Conservation (phyloP, 2,113 vertebrate species). For the Chrysemys picta region DNA sequence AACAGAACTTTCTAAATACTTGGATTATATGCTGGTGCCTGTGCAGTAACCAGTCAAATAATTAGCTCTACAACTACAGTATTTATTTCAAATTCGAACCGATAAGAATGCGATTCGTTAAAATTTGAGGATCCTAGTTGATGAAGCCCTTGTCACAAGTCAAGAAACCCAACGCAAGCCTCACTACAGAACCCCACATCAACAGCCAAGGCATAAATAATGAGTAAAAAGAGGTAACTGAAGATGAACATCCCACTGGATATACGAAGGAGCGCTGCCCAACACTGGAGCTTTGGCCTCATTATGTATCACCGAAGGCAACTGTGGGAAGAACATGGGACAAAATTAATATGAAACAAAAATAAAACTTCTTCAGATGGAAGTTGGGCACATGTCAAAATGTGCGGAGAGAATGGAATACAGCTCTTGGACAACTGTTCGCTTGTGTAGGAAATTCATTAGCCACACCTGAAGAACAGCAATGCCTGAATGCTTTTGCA, state of each 20-base stretch:
- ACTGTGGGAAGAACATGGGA: neutral
- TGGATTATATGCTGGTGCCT: neutral
- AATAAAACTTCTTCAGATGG: neutral
- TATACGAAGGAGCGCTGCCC: neutral
- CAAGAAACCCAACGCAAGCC: neutral
- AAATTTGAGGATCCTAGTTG: neutral
- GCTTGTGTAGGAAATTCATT: constrained; percentile 35
- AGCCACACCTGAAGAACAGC: neutral
- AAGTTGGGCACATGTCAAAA: neutral
- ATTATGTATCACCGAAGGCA: neutral
- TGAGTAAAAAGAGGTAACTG: neutral
- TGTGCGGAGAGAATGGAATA: neutral
- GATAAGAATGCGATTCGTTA: neutral
- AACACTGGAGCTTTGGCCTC: neutral
- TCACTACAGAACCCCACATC: neutral
- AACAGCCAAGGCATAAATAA: neutral
- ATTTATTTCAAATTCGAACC: neutral
- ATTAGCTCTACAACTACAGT: neutral
- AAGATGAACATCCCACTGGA: neutral
- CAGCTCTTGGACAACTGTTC: constrained; percentile 54
- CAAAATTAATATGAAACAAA: neutral
- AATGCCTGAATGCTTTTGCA: neutral
- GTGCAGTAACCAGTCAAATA: neutral
- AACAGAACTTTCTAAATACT: neutral
- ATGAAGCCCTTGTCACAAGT: neutral